Evolutionary conservation across 92 coral and sea anemone genomes (phyloP), one percentile per base, ranked within the genome.

Genomic region (Phenganax stokvisi): DNA sequence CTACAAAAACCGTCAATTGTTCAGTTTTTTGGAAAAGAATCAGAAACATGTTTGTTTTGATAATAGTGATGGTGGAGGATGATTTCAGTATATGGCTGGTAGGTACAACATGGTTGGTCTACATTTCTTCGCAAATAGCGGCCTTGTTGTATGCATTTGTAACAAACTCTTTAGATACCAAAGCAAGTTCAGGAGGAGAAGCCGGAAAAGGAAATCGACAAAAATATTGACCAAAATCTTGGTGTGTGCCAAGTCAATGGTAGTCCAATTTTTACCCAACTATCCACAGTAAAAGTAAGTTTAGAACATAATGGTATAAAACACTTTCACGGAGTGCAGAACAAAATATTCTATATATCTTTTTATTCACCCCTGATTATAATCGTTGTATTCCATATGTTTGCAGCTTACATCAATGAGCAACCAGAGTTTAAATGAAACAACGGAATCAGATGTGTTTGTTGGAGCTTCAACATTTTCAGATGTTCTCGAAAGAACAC

Each of bases 11-110:
- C 25, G 62, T 31, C 3, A 79, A 79, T 52, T 74, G 30, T 52
- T 63, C 83, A 47, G 62, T 79, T 29, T 8, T 63, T 60, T 79
- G 83, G 83, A 79, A 79, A 64, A 79, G 74, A 79, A 53, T 79
- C 15, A 63, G 83, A 63, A 79, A 79, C 54, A 79, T 79, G 83
- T 79, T 79, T 79, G 63, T 79, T 79, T 29, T 79, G n/a, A 47
- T 79, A 20, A 47, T 79, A 28, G 74, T 63, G 47, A 65, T 79
- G 44, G 61, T 63, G 20, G 74, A 79, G 56, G 69, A 79, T 62
- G 83, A 79, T 51, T 27, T 29, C 9, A 64, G 63, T 64, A 8
- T 15, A 4, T 47, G 73, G 74, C 72, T 79, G 83, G 83, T 79
- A 64, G 3, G 83, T 53, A 51, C 8, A 8, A 53, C 31, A 5